A percentile compares a stretch with the other conserved stretches of the same genome.
Conservation (phyloP, 2,797 vertebrate species). For the Pelobates cultripes region DNA sequence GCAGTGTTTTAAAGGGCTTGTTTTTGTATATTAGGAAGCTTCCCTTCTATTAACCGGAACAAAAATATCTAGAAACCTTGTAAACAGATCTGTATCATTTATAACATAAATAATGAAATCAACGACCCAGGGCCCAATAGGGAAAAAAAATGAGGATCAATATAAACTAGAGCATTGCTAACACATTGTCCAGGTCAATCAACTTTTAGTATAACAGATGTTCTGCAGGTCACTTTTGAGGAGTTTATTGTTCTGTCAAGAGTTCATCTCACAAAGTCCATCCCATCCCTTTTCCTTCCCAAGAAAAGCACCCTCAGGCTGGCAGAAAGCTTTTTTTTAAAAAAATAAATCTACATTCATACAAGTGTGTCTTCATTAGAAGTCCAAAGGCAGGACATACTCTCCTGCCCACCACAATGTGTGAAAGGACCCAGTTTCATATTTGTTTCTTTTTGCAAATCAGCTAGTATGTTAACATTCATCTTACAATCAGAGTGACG, state of each 20-base stretch:
- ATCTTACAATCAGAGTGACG: constrained; percentile 94
- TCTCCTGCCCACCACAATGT: constrained; percentile 77
- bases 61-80: constrained; percentile 99
- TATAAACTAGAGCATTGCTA: constrained; percentile 84
- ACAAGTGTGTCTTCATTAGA: constrained; percentile 90
- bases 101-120: constrained; percentile 97
- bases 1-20: constrained; percentile 98
- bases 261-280: constrained; percentile 76
- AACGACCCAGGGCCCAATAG: constrained; percentile 84
- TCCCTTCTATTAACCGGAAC: constrained; percentile 95
- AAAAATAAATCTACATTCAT: constrained; percentile 95
- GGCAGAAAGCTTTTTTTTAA: constrained; percentile 84
- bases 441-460: constrained; percentile 80
- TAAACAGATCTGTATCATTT: constrained; percentile 99
- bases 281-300: constrained; percentile 65
- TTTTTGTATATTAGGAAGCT: constrained; percentile 94
- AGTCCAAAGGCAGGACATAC: constrained; percentile 84
- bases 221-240: constrained; percentile 89
- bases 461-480: constrained; percentile 81
- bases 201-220: constrained; percentile 77
- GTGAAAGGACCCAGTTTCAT: constrained; percentile 82
- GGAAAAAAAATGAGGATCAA: constrained; percentile 70
- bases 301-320: constrained; percentile 82
- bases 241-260: constrained; percentile 80
- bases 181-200: constrained; percentile 77